Evolutionary conservation across 2,888 invertebrate species (phyloP), one percentile per base, ranked within the genome.

Genomic region (Bellardia pandia): DNA sequence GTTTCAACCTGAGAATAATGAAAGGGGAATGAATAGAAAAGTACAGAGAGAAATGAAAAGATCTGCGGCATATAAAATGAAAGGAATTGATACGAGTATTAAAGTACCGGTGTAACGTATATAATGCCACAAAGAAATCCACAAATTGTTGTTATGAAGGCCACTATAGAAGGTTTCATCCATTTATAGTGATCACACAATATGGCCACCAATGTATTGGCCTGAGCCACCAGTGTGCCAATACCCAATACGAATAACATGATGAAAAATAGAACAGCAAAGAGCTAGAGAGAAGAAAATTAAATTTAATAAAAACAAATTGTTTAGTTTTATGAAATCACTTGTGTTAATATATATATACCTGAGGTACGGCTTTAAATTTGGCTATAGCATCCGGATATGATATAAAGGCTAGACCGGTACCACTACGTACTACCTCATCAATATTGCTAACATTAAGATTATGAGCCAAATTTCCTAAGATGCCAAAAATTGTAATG

Each of bases 361-460:
- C 85, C 85, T 97, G 97, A 0, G 97, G 97, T 5, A 96, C 95
- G 62, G 94, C 93, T 33, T 95, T 94, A 89, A 97, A 96, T 91
- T 96, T 96, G 0, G 97, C 95, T 80, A 97, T 96, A 0, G 97
- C 97, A 91, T 97, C 97, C 0, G 97, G 97, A 92, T 97, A 97
- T 0, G 97, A 97, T 85, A 97, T 95, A 91, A 97, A 97, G 3
- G 97, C 97, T 58, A 97, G 93, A 0, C 97, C 96, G 1, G 96
- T 95, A 13, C 97, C 97, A 23, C 96, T 96, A 8, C 96, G 95
- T 0, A 97, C 95, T 0, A 96, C 96, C 0, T 95, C 93, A 1
- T 94, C 91, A 5, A 97, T 95, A 14, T 95, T 95, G 42, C 94
- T 94, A 11, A 93, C 92, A 0, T 94, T 94, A 68, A 94, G 93